A percentile compares a stretch with the other conserved stretches of the same genome.
These are phyloP conservation scores for Microctenopoma lineatum DNA, from an alignment of 2,797 vertebrate species.

Conservation along the genomic window DNA sequence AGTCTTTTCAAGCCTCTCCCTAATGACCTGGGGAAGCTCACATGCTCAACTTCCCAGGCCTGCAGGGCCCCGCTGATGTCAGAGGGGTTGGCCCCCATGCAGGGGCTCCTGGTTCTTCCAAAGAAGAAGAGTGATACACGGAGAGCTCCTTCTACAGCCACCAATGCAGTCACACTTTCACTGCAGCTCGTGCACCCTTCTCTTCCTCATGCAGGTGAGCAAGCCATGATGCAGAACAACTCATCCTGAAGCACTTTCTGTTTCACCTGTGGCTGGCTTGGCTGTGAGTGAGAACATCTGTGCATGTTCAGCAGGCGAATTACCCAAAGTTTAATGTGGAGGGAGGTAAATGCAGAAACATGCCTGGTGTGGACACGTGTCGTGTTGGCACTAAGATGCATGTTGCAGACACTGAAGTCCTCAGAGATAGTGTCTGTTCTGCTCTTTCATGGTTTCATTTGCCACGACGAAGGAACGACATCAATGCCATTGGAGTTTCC, in stretches of 20 bases:
- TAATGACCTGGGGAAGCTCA: slow-evolving; percentile 89
- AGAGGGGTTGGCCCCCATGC: slow-evolving; percentile 76
- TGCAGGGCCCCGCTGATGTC: slow-evolving; percentile 82
- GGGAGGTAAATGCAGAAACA: too few relatives aligned
- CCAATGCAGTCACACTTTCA: slow-evolving; percentile 14
- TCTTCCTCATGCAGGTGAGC: slow-evolving; percentile 44
- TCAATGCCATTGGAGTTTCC: not conserved
- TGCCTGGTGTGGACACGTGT: too few relatives aligned
- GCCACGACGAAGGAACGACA: slow-evolving; percentile 4
- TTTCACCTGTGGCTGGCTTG: too few relatives aligned
- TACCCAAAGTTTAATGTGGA: too few relatives aligned
- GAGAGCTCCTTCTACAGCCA: slow-evolving; percentile 43
- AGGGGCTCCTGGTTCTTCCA: slow-evolving; percentile 71
- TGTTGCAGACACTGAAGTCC: slow-evolving; percentile 26
- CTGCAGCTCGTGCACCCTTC: not conserved
- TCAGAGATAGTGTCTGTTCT: slow-evolving; percentile 12
- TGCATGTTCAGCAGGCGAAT: too few relatives aligned
- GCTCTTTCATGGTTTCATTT: slow-evolving; percentile 22
- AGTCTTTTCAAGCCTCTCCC: slow-evolving; percentile 88
- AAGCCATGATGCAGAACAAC: slow-evolving; percentile 15
- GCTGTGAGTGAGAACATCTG: too few relatives aligned
- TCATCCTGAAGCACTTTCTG: not conserved
- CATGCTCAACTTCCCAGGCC: slow-evolving; percentile 88
- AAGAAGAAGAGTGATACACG: slow-evolving; percentile 60
- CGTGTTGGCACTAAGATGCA: too few relatives aligned